phyloP scores from a whole-genome alignment of 2,888 invertebrate genomes.

The Dermolepida albohirtum region DNA sequence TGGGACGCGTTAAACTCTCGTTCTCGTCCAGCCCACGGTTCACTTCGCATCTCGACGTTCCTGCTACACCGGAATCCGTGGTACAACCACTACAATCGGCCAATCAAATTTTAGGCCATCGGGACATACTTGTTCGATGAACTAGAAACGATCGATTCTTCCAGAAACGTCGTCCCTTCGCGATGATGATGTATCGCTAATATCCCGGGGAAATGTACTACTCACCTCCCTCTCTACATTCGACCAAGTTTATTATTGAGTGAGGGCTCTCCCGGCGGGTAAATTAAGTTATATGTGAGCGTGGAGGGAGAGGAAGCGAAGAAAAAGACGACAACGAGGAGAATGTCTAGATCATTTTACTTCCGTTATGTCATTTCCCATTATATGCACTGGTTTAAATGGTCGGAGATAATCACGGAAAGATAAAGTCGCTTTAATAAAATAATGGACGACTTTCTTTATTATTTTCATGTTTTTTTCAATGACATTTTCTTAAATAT shows the following conservation, averaged over 20 bases:
- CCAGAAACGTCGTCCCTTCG: too few relatives aligned
- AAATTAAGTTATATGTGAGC: slow-evolving; percentile 16
- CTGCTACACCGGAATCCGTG: background rate
- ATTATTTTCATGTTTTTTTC: background rate
- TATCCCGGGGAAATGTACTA: background rate
- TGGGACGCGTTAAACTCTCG: too few relatives aligned
- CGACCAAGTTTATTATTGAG: slow-evolving; percentile 4
- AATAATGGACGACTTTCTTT: slow-evolving; percentile 1
- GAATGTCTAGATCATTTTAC: slow-evolving; percentile 3
- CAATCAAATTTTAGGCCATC: slow-evolving; percentile 17
- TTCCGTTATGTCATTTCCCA: slow-evolving; percentile 1
- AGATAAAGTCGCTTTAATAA: background rate
- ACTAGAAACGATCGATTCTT: slow-evolving; percentile 10
- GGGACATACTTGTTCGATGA: background rate
- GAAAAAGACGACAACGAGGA: background rate
- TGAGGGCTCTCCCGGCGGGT: slow-evolving; percentile 2
- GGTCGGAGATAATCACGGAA: slow-evolving; percentile 8
- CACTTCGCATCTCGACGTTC: background rate
- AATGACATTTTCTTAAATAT: background rate
- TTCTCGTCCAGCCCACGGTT: background rate
- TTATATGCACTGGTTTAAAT: background rate
- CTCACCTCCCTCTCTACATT: background rate
- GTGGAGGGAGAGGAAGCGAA: background rate
- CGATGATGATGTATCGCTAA: too few relatives aligned
- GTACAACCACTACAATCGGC: slow-evolving; percentile 10